Evolutionary conservation across 2,797 vertebrate species (phyloP).

Genomic region (Serranus cabrilla): DNA sequence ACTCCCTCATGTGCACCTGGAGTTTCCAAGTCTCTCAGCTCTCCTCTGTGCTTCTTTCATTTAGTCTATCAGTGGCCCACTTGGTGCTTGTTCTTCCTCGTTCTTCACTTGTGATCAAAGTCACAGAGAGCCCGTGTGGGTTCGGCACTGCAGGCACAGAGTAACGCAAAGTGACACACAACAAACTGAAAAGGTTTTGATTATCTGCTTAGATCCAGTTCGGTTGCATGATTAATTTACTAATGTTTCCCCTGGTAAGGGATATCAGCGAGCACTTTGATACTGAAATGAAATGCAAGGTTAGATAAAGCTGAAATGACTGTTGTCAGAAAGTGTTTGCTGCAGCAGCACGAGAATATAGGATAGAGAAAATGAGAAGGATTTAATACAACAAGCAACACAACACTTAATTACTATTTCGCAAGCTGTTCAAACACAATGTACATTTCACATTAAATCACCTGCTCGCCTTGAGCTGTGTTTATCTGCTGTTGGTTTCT

Average conservation of each 20-base stretch:
- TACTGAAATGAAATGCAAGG: background rate
- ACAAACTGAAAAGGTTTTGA: slow-evolving; percentile 17
- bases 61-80: slow-evolving; percentile 55
- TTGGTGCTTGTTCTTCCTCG: slow-evolving; percentile 34
- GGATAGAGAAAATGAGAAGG: background rate
- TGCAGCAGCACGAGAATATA: background rate
- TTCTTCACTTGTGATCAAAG: slow-evolving; percentile 66
- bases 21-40: slow-evolving; percentile 44
- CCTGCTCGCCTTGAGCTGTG: no score
- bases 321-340: background rate
- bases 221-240: slow-evolving; percentile 28
- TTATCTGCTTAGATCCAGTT: slow-evolving; percentile 17
- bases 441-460: no score
- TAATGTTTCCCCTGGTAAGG: slow-evolving; percentile 6
- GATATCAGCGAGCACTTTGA: background rate
- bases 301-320: background rate
- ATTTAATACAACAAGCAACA: no score
- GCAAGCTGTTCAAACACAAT: no score
- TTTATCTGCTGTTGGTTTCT: background rate
- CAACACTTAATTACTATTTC: background rate
- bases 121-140: slow-evolving; percentile 31
- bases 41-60: slow-evolving; percentile 43
- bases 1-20: slow-evolving; percentile 29
- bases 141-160: slow-evolving; percentile 34
- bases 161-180: slow-evolving; percentile 21